A percentile compares a stretch with the other conserved stretches of the same genome.
phyloP scores from a whole-genome alignment of 2,113 vertebrate species.

The Asarcornis scutulata region DNA sequence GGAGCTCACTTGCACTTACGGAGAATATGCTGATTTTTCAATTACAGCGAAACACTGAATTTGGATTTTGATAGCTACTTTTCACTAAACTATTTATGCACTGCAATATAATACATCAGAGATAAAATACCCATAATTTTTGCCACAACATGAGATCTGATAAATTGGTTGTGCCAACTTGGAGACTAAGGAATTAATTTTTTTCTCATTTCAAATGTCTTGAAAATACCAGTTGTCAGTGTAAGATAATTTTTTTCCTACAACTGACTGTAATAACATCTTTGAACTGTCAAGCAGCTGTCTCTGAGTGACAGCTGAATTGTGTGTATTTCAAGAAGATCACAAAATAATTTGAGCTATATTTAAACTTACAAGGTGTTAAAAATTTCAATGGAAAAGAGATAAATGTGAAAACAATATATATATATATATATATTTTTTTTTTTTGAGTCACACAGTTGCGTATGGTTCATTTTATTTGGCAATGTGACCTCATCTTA shows the following conservation, averaged over 20 bases:
- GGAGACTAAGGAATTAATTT: conserved; percentile 14
- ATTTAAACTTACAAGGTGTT: neutral
- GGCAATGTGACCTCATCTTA: rapidly evolving
- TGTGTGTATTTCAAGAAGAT: conserved; percentile 10
- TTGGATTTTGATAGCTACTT: conserved; percentile 17
- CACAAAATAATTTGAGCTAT: conserved; percentile 19
- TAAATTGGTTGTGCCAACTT: conserved; percentile 28
- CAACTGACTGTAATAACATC: conserved; percentile 28
- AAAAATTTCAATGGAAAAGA: neutral
- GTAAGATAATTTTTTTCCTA: conserved; percentile 7
- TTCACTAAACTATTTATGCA: conserved; percentile 14
- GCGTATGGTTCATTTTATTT: neutral
- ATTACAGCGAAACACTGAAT: neutral
- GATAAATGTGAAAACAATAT: conserved; percentile 6
- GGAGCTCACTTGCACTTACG: neutral
- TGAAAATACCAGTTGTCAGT: conserved; percentile 56
- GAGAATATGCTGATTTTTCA: neutral
- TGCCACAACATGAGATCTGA: neutral
- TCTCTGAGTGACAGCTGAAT: conserved; percentile 44
- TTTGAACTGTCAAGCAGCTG: conserved; percentile 56
- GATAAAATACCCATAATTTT: conserved; percentile 20
- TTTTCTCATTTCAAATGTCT: conserved; percentile 33
- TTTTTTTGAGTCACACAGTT: neutral
- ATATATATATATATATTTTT: neutral
- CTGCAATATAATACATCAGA: neutral